Evolutionary conservation across 2,797 vertebrate species (phyloP).

Genomic region (Periparus ater): DNA sequence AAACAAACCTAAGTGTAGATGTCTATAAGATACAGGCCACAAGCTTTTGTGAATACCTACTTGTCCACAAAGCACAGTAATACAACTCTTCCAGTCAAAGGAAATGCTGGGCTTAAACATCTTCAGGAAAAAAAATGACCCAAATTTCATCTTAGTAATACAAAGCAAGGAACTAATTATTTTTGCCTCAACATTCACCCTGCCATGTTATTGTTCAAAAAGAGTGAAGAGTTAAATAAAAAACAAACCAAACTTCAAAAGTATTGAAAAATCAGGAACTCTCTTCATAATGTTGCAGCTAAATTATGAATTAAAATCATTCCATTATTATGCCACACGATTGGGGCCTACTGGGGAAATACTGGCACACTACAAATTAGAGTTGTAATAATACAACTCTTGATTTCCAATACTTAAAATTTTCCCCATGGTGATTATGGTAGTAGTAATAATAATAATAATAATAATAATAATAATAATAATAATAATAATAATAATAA

Average conservation of each 20-base stretch:
- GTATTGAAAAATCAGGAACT: background rate
- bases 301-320: background rate
- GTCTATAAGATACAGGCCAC: background rate
- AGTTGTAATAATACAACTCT: background rate
- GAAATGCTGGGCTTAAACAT: background rate
- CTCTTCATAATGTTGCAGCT: background rate
- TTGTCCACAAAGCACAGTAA: background rate
- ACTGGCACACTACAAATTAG: background rate
- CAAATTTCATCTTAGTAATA: background rate
- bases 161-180: background rate
- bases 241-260: background rate
- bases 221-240: background rate
- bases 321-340: background rate
- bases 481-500: background rate
- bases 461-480: constrained; percentile 10
- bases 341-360: background rate
- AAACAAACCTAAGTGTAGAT: background rate
- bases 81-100: background rate
- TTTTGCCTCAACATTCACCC: background rate
- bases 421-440: constrained; percentile 22
- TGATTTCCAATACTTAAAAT: constrained; percentile 16
- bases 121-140: background rate
- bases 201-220: background rate
- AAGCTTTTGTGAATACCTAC: background rate
- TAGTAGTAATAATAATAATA: constrained; percentile 24